Evolutionary conservation across 2,888 invertebrate species (phyloP), one percentile per base, ranked within the genome.

Genomic region (Imbricaverruca yamaguchii): DNA sequence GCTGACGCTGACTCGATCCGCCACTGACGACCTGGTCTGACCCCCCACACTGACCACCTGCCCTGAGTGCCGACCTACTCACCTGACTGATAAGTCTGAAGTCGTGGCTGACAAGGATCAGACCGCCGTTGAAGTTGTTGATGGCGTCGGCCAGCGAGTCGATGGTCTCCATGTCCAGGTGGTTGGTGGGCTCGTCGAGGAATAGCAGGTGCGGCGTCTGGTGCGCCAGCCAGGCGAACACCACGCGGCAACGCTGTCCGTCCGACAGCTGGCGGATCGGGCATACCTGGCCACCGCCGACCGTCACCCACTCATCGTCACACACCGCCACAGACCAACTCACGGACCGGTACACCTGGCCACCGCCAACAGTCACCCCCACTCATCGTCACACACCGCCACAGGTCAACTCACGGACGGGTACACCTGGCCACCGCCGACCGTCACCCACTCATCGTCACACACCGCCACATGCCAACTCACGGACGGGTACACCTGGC

Each of bases 81-180:
- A 97, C 98, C 92, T 99, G 98, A 89, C 94, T 96, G 84, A 99
- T 99, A 81, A 99, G 92, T 88, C 99, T 91, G 91, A 99, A 99
- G 91, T 99, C 99, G 94, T 99, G 99, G 89, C 97, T 97, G 86
- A 99, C 99, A 55, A 99, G 91, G 84, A 99, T 95, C 94, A 99
- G 93, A 84, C 99, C 99, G 78, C 99, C 99, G 84, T 97, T 96
- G 87, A 97, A 99, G 86, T 97, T 96, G 87, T 96, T 97, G 85
- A 99, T 93, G 56, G 99, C 99, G 85, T 98, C 98, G 1, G 95
- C 99, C 81, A 99, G 90, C 0, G 98, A 96, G 88, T 99, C 99
- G 84, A 99, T 99, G 0, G 98, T 98, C 89, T 96, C 96, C 94
- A 97, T 96, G 86, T 97, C 97, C 88, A 97, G 91, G 86, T 97